Evolutionary conservation across 2,888 invertebrate genomes (phyloP), one percentile per base, ranked within the genome.

Genomic region (Neoaliturus tenellus): DNA sequence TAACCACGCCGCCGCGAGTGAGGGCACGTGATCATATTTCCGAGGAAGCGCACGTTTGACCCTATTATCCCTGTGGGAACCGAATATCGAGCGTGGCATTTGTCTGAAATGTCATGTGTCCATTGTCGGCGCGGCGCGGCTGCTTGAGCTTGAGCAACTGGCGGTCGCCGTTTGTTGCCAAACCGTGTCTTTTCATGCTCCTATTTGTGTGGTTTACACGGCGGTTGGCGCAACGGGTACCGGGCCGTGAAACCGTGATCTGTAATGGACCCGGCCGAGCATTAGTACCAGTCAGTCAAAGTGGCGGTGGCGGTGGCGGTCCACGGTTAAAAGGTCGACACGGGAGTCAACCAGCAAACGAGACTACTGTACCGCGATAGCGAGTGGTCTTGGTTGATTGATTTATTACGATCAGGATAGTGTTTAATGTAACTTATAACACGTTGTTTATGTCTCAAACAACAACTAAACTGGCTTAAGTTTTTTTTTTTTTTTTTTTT

Each of bases 161-260:
- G n/a, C n/a, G n/a, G n/a, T n/a, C 12, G 25, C 5, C 5, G 58
- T 25, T 25, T 51, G 51, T 51, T 58, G 62, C 62, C 31, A 28
- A 3, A 62, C 31, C 31, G 25, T 28, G 62, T 55, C 55, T 55
- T 55, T 62, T 62, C 62, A 62, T 31, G 62, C 62, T 55, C 20
- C 55, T 55, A 55, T 23, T 55, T 55, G 55, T 55, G 55, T 23
- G 55, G 55, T 55, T 55, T 55, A 8, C 62, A 62, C 62, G 51
- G 20, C 48, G n/a, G 62, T 62, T 62, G 62, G 14, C 28, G 62
- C 62, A 62, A 62, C 62, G 10, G 31, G 25, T 17, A 12, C 1
- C 62, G 31, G 20, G 10, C 62, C 28, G 62, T 31, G 55, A 55
- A 20, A 55, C 23, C 1, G 5, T 20, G 55, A 62, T 14, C 8